Evolutionary conservation across 2,888 invertebrate genomes (phyloP).

Genomic region (Parochlus steinenii): DNA sequence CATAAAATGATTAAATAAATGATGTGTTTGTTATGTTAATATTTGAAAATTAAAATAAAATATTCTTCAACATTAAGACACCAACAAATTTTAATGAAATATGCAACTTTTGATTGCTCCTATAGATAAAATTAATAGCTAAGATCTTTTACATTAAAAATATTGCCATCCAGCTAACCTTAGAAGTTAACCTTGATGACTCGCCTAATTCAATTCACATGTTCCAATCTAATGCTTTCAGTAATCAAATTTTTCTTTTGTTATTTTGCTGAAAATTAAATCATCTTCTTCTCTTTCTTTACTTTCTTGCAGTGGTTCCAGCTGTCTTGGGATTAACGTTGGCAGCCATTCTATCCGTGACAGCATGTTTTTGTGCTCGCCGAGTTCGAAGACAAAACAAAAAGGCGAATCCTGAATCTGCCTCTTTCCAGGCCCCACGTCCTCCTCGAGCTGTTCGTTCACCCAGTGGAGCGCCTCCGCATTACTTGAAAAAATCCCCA

Average conservation of each 20-base stretch:
- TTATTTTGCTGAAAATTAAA: background rate
- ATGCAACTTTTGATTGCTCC: too few relatives aligned
- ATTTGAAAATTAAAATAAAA: too few relatives aligned
- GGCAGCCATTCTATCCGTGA: slow-evolving; percentile 27
- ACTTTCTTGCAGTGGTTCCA: slow-evolving; percentile 24
- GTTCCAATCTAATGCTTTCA: slow-evolving; percentile 1
- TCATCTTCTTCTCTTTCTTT: slow-evolving; percentile 3
- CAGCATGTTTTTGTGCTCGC: slow-evolving; percentile 28
- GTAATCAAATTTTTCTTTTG: background rate
- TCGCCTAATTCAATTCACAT: background rate
- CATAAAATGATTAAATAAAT: too few relatives aligned
- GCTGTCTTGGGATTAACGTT: slow-evolving; percentile 28
- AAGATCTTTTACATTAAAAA: too few relatives aligned
- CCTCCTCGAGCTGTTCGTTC: slow-evolving; percentile 72
- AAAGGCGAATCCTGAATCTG: slow-evolving; percentile 30
- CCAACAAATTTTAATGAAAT: too few relatives aligned
- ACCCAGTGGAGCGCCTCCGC: slow-evolving; percentile 59
- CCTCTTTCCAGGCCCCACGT: slow-evolving; percentile 50
- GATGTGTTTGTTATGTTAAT: too few relatives aligned
- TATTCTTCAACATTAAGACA: too few relatives aligned
- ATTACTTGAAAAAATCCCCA: slow-evolving; percentile 85
- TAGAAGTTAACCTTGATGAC: too few relatives aligned
- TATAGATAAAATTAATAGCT: too few relatives aligned
- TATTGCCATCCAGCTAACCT: too few relatives aligned
- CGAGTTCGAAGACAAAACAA: slow-evolving; percentile 26